Conservation (phyloP, 1,140 invertebrate species). For the Anagrus nilaparvatae region DNA sequence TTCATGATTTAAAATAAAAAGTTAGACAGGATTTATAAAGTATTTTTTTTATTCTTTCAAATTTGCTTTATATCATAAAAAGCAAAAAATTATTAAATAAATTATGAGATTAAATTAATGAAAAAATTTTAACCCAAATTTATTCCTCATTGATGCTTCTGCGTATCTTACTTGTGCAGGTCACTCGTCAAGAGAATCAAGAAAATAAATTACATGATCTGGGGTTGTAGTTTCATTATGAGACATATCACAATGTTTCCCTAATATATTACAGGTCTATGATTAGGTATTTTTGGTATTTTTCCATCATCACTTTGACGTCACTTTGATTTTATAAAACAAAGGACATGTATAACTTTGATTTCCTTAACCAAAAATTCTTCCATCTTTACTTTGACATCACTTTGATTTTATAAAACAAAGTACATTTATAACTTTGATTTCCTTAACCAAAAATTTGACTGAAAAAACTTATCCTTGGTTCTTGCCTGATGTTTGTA, state of each 20-base stretch:
- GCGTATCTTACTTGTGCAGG: constrained; percentile 63
- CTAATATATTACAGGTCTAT: constrained; percentile 83
- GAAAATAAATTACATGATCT: constrained; percentile 59
- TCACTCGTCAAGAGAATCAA: constrained; percentile 48
- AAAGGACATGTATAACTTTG: too few relatives aligned
- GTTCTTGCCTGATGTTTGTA: constrained; percentile 32
- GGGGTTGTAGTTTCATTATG: constrained; percentile 75
- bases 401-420: too few relatives aligned
- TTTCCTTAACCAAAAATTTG: constrained; percentile 26
- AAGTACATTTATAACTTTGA: neutral
- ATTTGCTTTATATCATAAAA: too few relatives aligned
- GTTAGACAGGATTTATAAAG: too few relatives aligned
- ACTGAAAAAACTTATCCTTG: constrained; percentile 34
- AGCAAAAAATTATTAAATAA: too few relatives aligned
- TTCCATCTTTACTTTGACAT: too few relatives aligned
- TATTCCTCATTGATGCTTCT: constrained; percentile 93
- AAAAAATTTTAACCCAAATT: constrained; percentile 86
- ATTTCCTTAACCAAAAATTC: too few relatives aligned
- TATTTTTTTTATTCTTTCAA: too few relatives aligned
- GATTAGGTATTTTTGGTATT: constrained; percentile 68
- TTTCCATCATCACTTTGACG: constrained; percentile 91
- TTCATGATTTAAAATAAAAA: too few relatives aligned
- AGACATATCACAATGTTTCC: constrained; percentile 93
- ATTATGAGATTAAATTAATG: too few relatives aligned
- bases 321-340: constrained; percentile 95